Percentiles rank a stretch among this genome's conserved stretches.
These are phyloP conservation scores for Caenorhabditis drosophilae DNA, from an alignment of 2,888 invertebrate genomes.

Conservation along the genomic window DNA sequence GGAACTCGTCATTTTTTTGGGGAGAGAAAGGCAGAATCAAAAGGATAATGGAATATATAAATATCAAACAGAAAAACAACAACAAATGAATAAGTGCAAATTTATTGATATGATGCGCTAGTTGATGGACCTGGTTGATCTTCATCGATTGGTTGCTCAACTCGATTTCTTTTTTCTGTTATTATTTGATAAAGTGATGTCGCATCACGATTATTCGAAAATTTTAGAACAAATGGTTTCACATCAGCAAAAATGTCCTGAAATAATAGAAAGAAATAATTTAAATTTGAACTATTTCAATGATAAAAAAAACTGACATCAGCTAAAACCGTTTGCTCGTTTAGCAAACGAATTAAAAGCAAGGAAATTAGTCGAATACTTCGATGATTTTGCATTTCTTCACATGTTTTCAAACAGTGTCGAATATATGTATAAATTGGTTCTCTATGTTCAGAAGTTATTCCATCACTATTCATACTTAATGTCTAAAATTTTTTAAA, in stretches of 20 bases:
- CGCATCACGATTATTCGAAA: conserved; percentile 25
- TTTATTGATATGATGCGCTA: no score
- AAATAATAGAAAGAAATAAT: conserved; percentile 3
- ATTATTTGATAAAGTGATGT: conserved; percentile 32
- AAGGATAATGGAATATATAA: no score
- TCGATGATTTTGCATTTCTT: not conserved
- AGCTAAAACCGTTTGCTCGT: not conserved
- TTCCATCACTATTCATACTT: not conserved
- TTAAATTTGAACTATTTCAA: not conserved
- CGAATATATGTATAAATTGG: not conserved
- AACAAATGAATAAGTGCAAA: no score
- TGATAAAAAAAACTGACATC: conserved; percentile 1
- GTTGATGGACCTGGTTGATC: no score
- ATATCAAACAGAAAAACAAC: no score
- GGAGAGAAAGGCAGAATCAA: no score
- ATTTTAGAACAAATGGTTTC: conserved; percentile 15
- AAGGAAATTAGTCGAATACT: conserved; percentile 6
- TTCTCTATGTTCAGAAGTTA: not conserved
- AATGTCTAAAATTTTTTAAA: not conserved
- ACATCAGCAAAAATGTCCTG: conserved; percentile 21
- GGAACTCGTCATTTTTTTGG: no score
- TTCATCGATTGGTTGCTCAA: no score
- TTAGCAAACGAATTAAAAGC: conserved; percentile 1
- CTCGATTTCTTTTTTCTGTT: not conserved
- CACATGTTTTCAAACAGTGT: not conserved